Percentiles rank a stretch among this genome's conserved stretches.
phyloP scores from a whole-genome alignment of 2,888 invertebrate genomes.

The Hydrotaea diabolus region DNA sequence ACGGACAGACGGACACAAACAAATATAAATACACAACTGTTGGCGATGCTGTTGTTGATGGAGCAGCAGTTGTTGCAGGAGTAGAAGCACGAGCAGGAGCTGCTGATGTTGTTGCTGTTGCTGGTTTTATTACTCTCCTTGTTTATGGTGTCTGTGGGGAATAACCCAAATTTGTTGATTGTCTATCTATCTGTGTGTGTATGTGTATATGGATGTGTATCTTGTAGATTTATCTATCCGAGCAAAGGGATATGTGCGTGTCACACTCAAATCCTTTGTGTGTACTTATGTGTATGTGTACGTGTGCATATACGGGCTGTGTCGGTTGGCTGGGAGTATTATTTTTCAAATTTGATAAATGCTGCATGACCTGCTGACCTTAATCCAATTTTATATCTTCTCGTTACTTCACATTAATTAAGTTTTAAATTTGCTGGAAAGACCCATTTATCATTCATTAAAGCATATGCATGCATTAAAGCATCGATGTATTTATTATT shows the following conservation, averaged over 20 bases:
- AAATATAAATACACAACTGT: not conserved
- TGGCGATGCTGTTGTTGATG: conserved; percentile 24
- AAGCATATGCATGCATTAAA: conserved; percentile 52
- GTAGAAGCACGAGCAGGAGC: not conserved
- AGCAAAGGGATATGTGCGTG: conserved; percentile 29
- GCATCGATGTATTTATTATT: conserved; percentile 9
- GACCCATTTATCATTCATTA: conserved; percentile 48
- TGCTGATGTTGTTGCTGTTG: conserved; percentile 30
- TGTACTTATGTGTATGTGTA: conserved; percentile 21
- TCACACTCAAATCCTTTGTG: conserved; percentile 33
- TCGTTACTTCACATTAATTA: conserved; percentile 46
- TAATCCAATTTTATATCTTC: conserved; percentile 63
- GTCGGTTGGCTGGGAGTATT: conserved; percentile 26
- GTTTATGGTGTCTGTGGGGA: conserved; percentile 46
- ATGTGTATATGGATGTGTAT: conserved; percentile 1
- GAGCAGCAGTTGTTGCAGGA: conserved; percentile 28
- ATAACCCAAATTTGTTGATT: conserved; percentile 63
- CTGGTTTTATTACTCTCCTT: conserved; percentile 16
- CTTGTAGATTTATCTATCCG: conserved; percentile 53
- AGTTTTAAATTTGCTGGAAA: conserved; percentile 48
- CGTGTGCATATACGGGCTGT: conserved; percentile 41
- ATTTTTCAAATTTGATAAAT: conserved; percentile 62
- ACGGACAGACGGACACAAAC: conserved; percentile 19
- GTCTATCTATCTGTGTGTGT: conserved; percentile 36
- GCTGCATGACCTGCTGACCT: conserved; percentile 68